phyloP scores from a whole-genome alignment of 2,888 invertebrate genomes.

The Dorcus parallelipipedus region DNA sequence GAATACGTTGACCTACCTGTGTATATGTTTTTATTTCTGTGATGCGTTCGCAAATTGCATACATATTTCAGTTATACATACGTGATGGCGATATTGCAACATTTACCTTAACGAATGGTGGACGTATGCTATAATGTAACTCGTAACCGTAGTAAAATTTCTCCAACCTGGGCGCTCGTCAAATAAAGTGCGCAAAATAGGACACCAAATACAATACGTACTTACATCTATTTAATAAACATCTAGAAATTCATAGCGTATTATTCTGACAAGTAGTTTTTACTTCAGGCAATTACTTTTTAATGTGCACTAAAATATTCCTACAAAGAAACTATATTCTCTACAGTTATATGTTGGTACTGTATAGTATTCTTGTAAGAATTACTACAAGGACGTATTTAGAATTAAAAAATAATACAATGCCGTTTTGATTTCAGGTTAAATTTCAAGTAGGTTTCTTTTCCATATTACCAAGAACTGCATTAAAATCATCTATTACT shows the following conservation, averaged over 20 bases:
- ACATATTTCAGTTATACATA: conserved; percentile 24
- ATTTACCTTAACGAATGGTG: conserved; percentile 16
- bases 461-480: too few species aligned
- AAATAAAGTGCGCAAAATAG: conserved; percentile 5
- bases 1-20: conserved; percentile 17
- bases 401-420: too few species aligned
- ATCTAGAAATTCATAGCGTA: background rate
- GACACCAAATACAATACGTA: conserved; percentile 1
- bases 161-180: background rate
- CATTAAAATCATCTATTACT: too few species aligned
- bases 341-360: too few species aligned
- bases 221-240: conserved; percentile 4
- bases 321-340: too few species aligned
- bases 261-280: too few species aligned
- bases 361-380: too few species aligned
- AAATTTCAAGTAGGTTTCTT: too few species aligned
- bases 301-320: too few species aligned
- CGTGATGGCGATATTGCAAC: conserved; percentile 24
- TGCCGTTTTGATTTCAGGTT: too few species aligned
- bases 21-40: conserved; percentile 6
- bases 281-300: too few species aligned
- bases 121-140: conserved; percentile 9
- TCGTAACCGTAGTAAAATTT: conserved; percentile 14
- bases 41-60: conserved; percentile 21
- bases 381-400: too few species aligned